Evolutionary conservation across 2,888 invertebrate species (phyloP).

Genomic region (Abscondita cerata): DNA sequence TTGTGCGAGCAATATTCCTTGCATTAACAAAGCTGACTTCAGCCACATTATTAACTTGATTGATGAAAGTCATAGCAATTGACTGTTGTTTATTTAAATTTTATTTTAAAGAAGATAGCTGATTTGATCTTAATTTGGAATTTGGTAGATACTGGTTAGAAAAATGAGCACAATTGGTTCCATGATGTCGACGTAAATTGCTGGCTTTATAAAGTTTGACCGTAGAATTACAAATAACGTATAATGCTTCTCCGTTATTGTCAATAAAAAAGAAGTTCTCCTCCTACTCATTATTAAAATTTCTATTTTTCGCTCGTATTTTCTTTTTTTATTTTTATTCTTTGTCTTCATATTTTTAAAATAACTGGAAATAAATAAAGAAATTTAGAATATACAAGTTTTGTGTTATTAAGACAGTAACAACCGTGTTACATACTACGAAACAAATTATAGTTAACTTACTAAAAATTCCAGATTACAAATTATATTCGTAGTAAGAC

Average conservation of each 20-base stretch:
- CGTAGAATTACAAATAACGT: conserved; percentile 21
- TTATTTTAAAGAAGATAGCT: conserved; percentile 33
- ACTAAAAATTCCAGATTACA: too few species aligned
- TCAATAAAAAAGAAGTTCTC: conserved; percentile 31
- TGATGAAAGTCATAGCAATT: conserved; percentile 30
- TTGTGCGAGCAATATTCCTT: conserved; percentile 29
- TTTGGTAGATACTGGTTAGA: conserved; percentile 28
- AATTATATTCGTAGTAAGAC: too few species aligned
- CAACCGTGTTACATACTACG: too few species aligned
- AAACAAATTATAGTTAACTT: too few species aligned
- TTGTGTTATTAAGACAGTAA: too few species aligned
- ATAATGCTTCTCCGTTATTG: conserved; percentile 46
- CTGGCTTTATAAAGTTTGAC: conserved; percentile 23
- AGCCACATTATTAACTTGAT: conserved; percentile 34
- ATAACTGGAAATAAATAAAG: too few species aligned
- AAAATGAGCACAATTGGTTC: conserved; percentile 27
- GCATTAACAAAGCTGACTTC: conserved; percentile 28
- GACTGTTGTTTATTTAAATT: conserved; percentile 32
- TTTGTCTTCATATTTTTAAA: too few species aligned
- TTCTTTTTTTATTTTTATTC: too few species aligned
- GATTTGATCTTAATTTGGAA: conserved; percentile 28
- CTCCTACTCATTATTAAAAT: conserved; percentile 23
- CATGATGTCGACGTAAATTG: conserved; percentile 30
- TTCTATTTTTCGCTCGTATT: conserved; percentile 22
- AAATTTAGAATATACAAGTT: too few species aligned